These are phyloP conservation scores for Phataginus tricuspis DNA, from an alignment of 2,797 vertebrate genomes.

Conservation along the genomic window DNA sequence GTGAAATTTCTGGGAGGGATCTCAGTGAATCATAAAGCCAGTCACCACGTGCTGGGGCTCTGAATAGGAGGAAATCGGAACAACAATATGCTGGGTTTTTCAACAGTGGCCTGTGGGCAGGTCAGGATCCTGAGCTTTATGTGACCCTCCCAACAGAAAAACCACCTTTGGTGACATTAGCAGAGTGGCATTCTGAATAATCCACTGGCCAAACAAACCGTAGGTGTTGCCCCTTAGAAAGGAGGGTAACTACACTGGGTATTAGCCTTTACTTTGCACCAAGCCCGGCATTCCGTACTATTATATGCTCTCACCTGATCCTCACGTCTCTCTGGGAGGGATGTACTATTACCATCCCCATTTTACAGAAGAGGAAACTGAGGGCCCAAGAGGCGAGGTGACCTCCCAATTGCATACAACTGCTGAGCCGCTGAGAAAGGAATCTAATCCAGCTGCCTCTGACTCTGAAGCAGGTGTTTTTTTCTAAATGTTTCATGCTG, in stretches of 20 bases:
- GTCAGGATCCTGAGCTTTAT: conserved; percentile 48
- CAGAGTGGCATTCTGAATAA: neutral
- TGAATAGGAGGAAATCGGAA: conserved; percentile 70
- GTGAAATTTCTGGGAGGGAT: conserved; percentile 60
- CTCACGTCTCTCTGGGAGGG: neutral
- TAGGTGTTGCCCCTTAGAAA: neutral
- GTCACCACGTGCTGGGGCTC: conserved; percentile 29
- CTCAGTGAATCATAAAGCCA: conserved; percentile 59
- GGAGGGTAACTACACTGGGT: neutral
- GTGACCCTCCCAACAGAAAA: conserved; percentile 67
- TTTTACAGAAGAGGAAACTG: neutral
- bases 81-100: conserved; percentile 60
- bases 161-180: neutral
- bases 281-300: neutral
- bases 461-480: neutral
- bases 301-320: neutral
- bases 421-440: neutral
- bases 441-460: neutral
- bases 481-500: conserved; percentile 29
- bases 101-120: neutral
- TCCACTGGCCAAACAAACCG: neutral
- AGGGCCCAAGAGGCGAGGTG: neutral
- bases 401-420: neutral
- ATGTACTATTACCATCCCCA: neutral
- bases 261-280: neutral